Evolutionary conservation across 2,888 invertebrate genomes (phyloP), one percentile per base, ranked within the genome.

Genomic region (Troglohyphantes excavatus): DNA sequence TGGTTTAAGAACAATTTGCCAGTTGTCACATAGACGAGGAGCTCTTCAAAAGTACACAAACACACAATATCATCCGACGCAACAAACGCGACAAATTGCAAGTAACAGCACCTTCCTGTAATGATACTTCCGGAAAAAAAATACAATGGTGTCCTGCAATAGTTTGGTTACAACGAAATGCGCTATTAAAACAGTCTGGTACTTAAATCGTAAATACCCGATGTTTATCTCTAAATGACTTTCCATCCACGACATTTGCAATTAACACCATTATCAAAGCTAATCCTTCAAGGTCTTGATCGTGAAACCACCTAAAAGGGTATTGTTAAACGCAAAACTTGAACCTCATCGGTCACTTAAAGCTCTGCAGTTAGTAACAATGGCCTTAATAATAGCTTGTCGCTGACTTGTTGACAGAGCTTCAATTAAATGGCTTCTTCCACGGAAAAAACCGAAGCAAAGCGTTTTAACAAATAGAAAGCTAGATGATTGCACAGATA

Each of bases 321-420:
- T 61, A 83, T 83, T 83, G 83, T 73, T 83, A 73, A 73, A 23
- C 53, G 73, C 43, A 83, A 83, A 83, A 83, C 83, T 63, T 73
- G 61, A 33, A 63, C 63, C 59, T 29, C 63, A 83, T 73, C 63
- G 70, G 83, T 83, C 73, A 73, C 43, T 83, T 83, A 27, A 33
- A 29, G 63, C 29, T 73, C 29, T 23, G 46, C n/a, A 46, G 33
- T 17, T 65, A 46, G 46, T 67, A 84, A 84, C 84, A 84, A 84
- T 84, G 75, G 67, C 53, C 73, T 73, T 73, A 83, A 83, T 83
- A 73, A 83, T 63, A 83, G 65, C 72, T 73, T 83, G 83, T 83
- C 65, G 67, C 46, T 53, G 17, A 75, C 75, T 75, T 63, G 75
- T 67, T 65, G 84, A 84, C 84, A 84, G 67, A 43, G 75, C 46